phyloP scores from a whole-genome alignment of 2,113 vertebrate genomes.

The Arvicanthis niloticus region DNA sequence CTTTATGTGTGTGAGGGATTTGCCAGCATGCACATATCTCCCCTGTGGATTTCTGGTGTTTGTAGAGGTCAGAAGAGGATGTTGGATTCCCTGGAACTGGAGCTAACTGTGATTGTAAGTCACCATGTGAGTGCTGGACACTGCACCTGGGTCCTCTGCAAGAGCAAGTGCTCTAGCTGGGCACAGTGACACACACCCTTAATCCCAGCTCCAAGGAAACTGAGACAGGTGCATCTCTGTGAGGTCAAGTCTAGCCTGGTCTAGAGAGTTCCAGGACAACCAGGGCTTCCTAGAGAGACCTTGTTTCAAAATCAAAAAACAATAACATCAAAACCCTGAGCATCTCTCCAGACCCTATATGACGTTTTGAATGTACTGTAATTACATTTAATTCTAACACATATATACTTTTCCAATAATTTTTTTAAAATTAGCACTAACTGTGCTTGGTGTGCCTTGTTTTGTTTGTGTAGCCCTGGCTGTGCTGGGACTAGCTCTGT shows the following conservation, averaged over 20 bases:
- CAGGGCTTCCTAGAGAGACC: not conserved
- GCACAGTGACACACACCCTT: not conserved
- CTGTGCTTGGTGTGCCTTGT: not conserved
- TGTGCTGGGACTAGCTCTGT: not conserved
- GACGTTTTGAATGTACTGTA: not conserved
- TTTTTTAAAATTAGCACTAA: not conserved
- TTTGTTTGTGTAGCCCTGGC: not conserved
- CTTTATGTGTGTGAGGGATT: not conserved
- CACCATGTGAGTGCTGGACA: not conserved
- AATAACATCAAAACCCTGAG: not conserved
- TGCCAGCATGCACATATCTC: not conserved
- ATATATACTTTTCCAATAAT: not conserved
- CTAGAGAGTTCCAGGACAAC: not conserved
- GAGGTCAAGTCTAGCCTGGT: not conserved
- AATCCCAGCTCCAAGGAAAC: not conserved
- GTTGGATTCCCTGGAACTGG: not conserved
- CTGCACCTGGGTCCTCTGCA: not conserved
- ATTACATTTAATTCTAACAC: not conserved
- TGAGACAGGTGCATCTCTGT: not conserved
- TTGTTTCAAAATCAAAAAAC: not conserved
- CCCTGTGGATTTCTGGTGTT: not conserved
- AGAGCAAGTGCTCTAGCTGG: not conserved
- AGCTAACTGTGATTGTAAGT: not conserved
- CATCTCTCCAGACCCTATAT: not conserved
- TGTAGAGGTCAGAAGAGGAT: not conserved